Evolutionary conservation across 2,888 invertebrate genomes (phyloP), one percentile per base, ranked within the genome.

Genomic region (Geotrupes spiniger): DNA sequence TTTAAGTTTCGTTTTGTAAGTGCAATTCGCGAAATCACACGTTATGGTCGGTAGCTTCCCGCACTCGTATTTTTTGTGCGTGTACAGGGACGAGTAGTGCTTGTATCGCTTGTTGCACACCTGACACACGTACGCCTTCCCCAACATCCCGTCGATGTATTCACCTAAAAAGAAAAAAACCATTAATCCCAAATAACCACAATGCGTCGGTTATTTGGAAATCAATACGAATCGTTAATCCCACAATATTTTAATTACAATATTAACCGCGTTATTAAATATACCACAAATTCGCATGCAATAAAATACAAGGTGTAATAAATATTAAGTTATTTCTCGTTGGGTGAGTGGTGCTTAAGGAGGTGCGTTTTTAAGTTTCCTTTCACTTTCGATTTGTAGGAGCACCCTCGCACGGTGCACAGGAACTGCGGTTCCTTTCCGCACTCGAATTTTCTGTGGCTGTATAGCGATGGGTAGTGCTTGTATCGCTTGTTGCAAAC

Each of bases 371-470:
- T 51, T 10, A 51, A 33, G 25, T 44, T 51, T 12, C 28, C 63
- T 46, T 60, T 63, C n/a, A 65, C 62, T 44, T 67, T 69, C 15
- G 63, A 60, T 48, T 63, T 68, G 40, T 62, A 61, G 12, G 52
- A 45, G 53, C 74, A 74, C 37, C 49, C 52, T 15, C 4, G 11
- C 12, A 10, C 14, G 4, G 65, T 58, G 51, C 75, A 75, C 16
- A 50, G 55, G 56, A 73, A 75, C 52, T 65, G 66, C 6, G 73
- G 72, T 38, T 71, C 70, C 46, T 71, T 71, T 4, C 73, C 75
- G 48, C 77, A 75, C 51, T 74, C 42, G 28, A 17, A 36, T 31
- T 87, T 88, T 77, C 87, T 87, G 69, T 89, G 80, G 27, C 74
- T 71, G 33, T 74, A 71, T 46, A 82, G 65, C 5, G 43, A 44